Evolutionary conservation across 2,888 invertebrate species (phyloP).

Genomic region (Amiota communis): DNA sequence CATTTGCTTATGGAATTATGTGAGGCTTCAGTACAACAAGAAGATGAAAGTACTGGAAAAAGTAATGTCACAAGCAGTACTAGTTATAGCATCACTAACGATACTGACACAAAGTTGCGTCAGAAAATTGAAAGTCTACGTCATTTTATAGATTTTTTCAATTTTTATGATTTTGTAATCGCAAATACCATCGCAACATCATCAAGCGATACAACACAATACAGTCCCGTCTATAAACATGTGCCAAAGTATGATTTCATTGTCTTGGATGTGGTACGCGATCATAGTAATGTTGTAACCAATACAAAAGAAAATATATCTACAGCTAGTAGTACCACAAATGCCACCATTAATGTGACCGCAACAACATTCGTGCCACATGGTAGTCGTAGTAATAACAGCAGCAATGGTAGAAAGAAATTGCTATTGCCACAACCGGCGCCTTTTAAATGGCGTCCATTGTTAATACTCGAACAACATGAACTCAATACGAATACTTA

Average conservation of each 20-base stretch:
- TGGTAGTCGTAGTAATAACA: constrained; percentile 3
- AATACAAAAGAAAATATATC: no score
- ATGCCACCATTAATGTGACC: constrained; percentile 27
- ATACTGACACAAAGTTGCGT: constrained; percentile 25
- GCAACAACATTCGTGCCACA: constrained; percentile 11
- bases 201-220: constrained; percentile 6
- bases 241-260: constrained; percentile 68
- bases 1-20: constrained; percentile 12
- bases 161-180: constrained; percentile 71
- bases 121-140: constrained; percentile 56
- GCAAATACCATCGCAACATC: constrained; percentile 46
- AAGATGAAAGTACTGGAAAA: neutral
- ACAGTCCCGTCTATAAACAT: constrained; percentile 10
- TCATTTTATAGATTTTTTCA: constrained; percentile 70
- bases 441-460: constrained; percentile 70
- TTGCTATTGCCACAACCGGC: neutral
- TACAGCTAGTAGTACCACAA: constrained; percentile 30
- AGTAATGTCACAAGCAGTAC: neutral
- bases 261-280: constrained; percentile 69
- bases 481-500: constrained; percentile 63
- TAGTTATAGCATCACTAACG: constrained; percentile 1
- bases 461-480: constrained; percentile 71
- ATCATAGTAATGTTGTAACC: constrained; percentile 13
- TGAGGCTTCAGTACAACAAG: neutral
- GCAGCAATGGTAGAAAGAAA: constrained; percentile 5